Percentiles rank a stretch among this genome's conserved stretches.
Conservation (phyloP, 2,797 vertebrate genomes). For the Cyclopterus lumpus region DNA sequence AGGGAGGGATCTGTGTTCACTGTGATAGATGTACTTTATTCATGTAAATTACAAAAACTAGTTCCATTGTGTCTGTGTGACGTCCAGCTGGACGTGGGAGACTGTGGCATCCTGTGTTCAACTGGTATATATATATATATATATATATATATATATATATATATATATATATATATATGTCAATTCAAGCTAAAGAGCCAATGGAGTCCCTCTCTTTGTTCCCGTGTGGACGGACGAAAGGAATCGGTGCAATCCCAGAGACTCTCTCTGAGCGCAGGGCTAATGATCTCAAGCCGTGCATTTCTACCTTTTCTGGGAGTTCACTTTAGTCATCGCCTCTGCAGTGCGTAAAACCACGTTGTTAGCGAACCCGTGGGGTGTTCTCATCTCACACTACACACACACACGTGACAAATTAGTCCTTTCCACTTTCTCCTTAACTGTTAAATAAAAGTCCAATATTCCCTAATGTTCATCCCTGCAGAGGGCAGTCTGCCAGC, state of each 20-base stretch:
- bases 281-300: neutral
- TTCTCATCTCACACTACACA: neutral
- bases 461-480: neutral
- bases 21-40: no score
- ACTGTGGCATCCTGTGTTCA: no score
- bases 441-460: neutral
- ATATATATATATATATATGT: no score
- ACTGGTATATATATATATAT: neutral
- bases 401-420: neutral
- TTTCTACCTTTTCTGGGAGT: neutral
- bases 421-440: neutral
- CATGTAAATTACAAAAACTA: no score
- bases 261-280: neutral
- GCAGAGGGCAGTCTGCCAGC: slow-evolving; percentile 11
- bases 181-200: neutral
- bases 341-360: neutral
- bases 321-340: neutral
- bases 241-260: neutral
- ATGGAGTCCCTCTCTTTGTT: neutral
- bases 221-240: neutral
- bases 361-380: no score
- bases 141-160: no score
- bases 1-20: no score
- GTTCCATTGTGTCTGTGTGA: neutral
- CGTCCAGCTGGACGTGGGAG: neutral